phyloP scores from a whole-genome alignment of 2,888 invertebrate species.

The Synanthedon vespiformis region DNA sequence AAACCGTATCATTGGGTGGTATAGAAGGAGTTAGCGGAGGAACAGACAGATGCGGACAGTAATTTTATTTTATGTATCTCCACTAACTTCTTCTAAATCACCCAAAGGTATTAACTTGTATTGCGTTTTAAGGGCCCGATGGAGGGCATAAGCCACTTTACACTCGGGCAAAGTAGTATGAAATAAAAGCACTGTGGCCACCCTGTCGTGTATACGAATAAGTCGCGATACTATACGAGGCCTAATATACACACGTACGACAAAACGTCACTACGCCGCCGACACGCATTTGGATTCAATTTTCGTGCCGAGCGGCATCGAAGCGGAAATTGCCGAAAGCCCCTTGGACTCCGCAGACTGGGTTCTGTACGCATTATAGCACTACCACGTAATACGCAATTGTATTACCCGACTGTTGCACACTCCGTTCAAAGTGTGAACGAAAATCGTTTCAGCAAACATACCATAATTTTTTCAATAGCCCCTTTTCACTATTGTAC shows the following conservation, averaged over 20 bases:
- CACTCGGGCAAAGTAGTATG: no score
- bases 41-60: no score
- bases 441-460: not conserved
- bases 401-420: not conserved
- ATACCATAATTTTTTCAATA: not conserved
- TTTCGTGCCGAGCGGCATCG: slow-evolving; percentile 14
- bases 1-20: no score
- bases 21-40: no score
- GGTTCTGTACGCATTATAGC: not conserved
- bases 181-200: no score
- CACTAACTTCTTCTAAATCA: no score
- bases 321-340: slow-evolving; percentile 24
- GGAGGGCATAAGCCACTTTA: no score
- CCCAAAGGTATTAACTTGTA: no score
- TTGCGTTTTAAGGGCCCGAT: no score
- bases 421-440: not conserved
- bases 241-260: not conserved
- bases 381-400: not conserved
- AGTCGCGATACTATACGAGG: not conserved
- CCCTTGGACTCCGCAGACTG: slow-evolving; percentile 10
- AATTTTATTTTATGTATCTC: no score
- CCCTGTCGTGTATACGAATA: not conserved
- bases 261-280: slow-evolving; percentile 1
- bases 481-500: no score
- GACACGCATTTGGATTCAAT: slow-evolving; percentile 18